phyloP scores from a whole-genome alignment of 2,113 vertebrate genomes.

The Eurypyga helias region DNA sequence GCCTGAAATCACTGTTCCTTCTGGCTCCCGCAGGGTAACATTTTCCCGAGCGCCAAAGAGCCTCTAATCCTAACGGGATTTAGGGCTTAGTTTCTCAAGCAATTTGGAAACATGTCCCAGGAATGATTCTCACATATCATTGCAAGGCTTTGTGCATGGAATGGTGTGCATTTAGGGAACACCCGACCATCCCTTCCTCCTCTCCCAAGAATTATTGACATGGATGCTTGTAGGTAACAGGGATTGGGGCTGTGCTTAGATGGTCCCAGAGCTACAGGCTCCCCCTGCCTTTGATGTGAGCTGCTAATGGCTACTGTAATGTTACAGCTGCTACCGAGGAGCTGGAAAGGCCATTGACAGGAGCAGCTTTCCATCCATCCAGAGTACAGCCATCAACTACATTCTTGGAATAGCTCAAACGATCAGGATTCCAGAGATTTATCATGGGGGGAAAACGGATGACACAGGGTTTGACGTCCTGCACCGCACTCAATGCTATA shows the following conservation, averaged over 20 bases:
- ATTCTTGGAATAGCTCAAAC: constrained; percentile 27
- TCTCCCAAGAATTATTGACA: background rate
- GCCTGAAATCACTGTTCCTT: background rate
- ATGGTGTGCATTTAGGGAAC: background rate
- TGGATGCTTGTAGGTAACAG: background rate
- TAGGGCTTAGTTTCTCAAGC: background rate
- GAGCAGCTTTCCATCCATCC: constrained; percentile 14
- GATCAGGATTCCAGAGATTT: background rate
- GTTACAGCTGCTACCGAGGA: background rate
- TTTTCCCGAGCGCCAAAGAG: background rate
- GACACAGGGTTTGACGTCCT: background rate
- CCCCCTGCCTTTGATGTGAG: background rate
- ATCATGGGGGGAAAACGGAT: background rate
- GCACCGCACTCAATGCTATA: rapidly evolving
- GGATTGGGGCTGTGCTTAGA: background rate
- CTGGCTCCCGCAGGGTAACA: background rate
- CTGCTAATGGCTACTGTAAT: background rate
- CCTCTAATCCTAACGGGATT: constrained; percentile 20
- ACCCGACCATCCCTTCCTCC: background rate
- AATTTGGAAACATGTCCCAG: background rate
- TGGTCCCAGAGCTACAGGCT: background rate
- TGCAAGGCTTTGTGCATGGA: background rate
- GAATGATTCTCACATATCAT: background rate
- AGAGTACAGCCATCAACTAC: background rate
- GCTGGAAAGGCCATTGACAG: background rate